Evolutionary conservation across 1,140 invertebrate genomes (phyloP), one percentile per base, ranked within the genome.

Genomic region (Musca domestica): DNA sequence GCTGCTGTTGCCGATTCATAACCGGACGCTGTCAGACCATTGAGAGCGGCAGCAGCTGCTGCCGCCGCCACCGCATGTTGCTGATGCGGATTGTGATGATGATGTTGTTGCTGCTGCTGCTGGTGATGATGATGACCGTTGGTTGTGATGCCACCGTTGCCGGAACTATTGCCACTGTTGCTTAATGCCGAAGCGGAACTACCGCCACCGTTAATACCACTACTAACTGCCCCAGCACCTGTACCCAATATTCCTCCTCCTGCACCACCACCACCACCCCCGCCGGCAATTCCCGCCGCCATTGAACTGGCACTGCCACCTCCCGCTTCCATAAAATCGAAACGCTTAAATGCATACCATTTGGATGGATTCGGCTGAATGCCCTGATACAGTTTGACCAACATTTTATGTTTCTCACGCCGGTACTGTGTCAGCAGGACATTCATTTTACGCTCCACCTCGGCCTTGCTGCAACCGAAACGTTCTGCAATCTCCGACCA

Each of bases 401-500:
- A 76, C 75, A 81, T 80, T 68, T 84, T 84, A 52, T 85, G 83
- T 64, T 84, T 83, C 69, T 85, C 84, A 14, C 84, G 79, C 9
- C 84, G 73, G 63, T 84, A 85, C 15, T 85, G 84, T 14, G 83
- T 84, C 6, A 84, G 79, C 25, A 85, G 71, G 12, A 84, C 84
- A 5, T 84, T 85, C 73, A 85, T 83, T 49, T 85, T 85, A 27
- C 84, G 83, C 68, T 85, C 84, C 20, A 85, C 77, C 67, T 85
- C 84, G 10, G 83, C 81, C 30, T 80, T 84, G 70, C 82, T 83
- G 71, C 83, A 85, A 19, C 80, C 74, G 22, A 85, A 82, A 3
- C 81, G 77, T 17, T 83, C 82, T 17, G 83, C 83, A 0, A 85
- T 79, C 22, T 85, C 83, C 5, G 82, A 79, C 72, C 84, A 84